Conservation (phyloP, 1,140 invertebrate genomes). For the Zaprionus africanus region DNA sequence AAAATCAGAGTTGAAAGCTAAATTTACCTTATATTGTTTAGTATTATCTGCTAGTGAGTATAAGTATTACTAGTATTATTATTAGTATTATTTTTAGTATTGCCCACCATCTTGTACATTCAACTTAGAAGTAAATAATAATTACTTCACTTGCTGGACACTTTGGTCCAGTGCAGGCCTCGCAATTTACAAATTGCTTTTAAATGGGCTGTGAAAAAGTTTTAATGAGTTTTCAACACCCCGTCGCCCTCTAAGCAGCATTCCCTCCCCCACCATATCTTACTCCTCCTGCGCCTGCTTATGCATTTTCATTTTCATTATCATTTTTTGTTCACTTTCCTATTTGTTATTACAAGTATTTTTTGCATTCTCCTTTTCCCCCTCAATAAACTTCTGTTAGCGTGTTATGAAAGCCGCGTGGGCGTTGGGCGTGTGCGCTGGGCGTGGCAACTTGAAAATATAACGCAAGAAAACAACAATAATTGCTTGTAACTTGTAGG, state of each 20-base stretch:
- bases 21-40: neutral
- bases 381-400: slow-evolving; percentile 14
- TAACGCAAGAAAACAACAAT: slow-evolving; percentile 39
- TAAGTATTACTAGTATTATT: neutral
- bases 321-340: slow-evolving; percentile 60
- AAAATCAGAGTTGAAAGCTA: neutral
- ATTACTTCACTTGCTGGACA: slow-evolving; percentile 56
- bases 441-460: slow-evolving; percentile 47
- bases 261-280: neutral
- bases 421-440: slow-evolving; percentile 24
- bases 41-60: neutral
- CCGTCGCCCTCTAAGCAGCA: slow-evolving; percentile 33
- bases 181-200: slow-evolving; percentile 83
- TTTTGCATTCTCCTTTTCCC: slow-evolving; percentile 31
- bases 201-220: slow-evolving; percentile 83
- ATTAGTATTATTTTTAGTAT: neutral
- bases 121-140: slow-evolving; percentile 52
- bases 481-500: slow-evolving; percentile 37
- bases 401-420: slow-evolving; percentile 12
- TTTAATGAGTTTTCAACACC: slow-evolving; percentile 80
- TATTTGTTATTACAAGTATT: slow-evolving; percentile 66
- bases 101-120: neutral
- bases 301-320: slow-evolving; percentile 81
- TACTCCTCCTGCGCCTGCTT: slow-evolving; percentile 35
- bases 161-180: slow-evolving; percentile 50